Evolutionary conservation across 2,113 vertebrate genomes (phyloP).

Genomic region (Cynocephalus volans): DNA sequence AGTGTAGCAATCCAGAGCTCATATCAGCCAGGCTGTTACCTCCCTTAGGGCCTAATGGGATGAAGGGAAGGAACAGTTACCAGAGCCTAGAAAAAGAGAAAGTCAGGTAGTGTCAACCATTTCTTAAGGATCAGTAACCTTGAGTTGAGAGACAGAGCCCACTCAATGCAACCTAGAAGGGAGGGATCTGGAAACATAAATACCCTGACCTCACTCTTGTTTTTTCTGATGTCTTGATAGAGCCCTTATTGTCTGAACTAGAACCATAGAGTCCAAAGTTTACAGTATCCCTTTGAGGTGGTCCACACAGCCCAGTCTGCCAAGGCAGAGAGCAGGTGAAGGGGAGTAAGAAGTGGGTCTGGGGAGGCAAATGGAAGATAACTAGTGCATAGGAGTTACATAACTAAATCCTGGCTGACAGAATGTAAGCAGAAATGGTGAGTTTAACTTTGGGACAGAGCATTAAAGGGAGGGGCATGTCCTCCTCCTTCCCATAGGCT

Average conservation of each 20-base stretch:
- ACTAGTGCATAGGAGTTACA: accelerated
- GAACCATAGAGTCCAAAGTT: background rate
- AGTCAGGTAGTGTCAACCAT: background rate
- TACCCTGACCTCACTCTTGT: background rate
- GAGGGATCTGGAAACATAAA: background rate
- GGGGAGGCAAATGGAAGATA: background rate
- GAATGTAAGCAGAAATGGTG: background rate
- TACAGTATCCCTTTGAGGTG: background rate
- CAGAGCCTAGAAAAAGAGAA: background rate
- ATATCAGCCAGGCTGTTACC: background rate
- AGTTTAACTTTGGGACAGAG: background rate
- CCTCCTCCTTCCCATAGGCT: background rate
- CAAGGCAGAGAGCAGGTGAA: background rate
- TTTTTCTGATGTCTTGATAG: background rate
- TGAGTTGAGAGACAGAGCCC: background rate
- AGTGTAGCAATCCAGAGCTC: background rate
- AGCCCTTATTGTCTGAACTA: background rate
- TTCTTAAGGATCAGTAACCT: background rate
- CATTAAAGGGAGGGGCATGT: background rate
- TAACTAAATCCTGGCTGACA: background rate
- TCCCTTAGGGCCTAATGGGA: background rate
- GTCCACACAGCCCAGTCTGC: background rate
- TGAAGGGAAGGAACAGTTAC: background rate
- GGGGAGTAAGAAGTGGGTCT: background rate
- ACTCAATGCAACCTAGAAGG: background rate